phyloP scores from a whole-genome alignment of 2,888 invertebrate species.

The Omphaloscelis lunosa region DNA sequence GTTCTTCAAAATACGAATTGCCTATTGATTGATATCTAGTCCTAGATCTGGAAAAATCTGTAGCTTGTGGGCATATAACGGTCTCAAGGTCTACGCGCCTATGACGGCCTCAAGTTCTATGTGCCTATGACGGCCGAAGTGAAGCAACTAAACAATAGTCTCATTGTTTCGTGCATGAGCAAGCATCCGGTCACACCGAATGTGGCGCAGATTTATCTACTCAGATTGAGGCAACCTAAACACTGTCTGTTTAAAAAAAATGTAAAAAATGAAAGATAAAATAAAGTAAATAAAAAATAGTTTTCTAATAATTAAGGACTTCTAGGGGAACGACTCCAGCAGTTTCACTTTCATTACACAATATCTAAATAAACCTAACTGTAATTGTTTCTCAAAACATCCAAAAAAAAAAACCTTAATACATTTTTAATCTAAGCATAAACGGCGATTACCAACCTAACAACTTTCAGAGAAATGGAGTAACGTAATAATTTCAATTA shows the following conservation, averaged over 20 bases:
- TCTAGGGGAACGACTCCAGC: background rate
- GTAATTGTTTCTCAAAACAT: conserved; percentile 26
- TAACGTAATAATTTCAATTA: conserved; percentile 45
- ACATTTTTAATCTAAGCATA: conserved; percentile 50
- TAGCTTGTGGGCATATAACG: no score
- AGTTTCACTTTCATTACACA: conserved; percentile 11
- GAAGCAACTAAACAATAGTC: background rate
- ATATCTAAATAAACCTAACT: background rate
- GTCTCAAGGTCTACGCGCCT: background rate
- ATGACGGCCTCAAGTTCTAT: background rate
- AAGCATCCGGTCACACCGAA: background rate
- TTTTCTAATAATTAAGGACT: background rate
- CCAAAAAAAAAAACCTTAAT: conserved; percentile 35
- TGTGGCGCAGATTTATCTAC: background rate
- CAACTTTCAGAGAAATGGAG: conserved; percentile 13
- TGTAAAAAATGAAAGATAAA: background rate
- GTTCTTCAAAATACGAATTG: background rate
- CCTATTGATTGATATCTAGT: background rate
- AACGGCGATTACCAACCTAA: conserved; percentile 31
- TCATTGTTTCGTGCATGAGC: background rate
- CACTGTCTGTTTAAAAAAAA: background rate
- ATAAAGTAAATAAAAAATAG: background rate
- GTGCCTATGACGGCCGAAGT: background rate
- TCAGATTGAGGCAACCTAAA: background rate
- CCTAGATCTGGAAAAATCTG: background rate